Conservation (phyloP, 2,113 vertebrate species). For the Bombycilla garrulus region DNA sequence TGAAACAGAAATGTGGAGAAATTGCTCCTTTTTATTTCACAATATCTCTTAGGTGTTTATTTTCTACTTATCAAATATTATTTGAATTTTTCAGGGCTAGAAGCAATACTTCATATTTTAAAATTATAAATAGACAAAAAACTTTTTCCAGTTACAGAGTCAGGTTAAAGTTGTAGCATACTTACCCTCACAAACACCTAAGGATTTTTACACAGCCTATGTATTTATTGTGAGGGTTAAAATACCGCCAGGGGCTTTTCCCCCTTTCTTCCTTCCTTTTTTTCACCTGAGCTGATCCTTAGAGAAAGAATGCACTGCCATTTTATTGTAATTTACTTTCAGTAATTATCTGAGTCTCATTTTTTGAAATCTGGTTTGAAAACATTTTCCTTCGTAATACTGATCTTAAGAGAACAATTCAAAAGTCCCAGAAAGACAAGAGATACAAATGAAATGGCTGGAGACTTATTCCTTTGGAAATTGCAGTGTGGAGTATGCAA, state of each 20-base stretch:
- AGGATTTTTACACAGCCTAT: neutral
- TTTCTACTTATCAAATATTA: neutral
- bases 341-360: neutral
- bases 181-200: neutral
- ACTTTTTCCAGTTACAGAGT: neutral
- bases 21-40: neutral
- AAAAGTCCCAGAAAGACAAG: neutral
- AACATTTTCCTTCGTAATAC: neutral
- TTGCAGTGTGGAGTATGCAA: neutral
- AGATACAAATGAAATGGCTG: neutral
- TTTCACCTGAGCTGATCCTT: neutral
- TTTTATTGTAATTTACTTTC: neutral
- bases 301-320: neutral
- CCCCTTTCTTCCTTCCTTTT: neutral
- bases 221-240: neutral
- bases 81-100: neutral
- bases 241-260: accelerated
- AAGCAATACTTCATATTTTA: neutral
- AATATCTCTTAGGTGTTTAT: neutral
- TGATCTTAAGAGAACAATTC: neutral
- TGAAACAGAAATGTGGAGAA: neutral
- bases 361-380: neutral
- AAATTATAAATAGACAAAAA: neutral
- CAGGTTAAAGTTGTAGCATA: neutral
- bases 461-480: neutral